Conservation (phyloP, 2,113 vertebrate genomes). For the Gobio gobio region DNA sequence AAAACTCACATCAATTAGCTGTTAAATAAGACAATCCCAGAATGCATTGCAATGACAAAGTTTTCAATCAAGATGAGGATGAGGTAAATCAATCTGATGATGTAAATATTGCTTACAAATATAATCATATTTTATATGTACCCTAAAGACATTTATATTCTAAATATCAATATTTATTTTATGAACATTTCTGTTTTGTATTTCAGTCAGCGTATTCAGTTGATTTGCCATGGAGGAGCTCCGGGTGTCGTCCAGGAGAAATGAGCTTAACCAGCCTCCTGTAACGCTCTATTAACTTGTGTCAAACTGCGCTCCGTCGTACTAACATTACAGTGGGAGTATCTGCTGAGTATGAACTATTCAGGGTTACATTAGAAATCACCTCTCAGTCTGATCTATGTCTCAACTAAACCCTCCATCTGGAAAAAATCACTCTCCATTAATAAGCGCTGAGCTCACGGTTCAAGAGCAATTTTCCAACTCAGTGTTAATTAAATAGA, state of each 20-base stretch:
- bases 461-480: slow-evolving; percentile 50
- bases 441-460: slow-evolving; percentile 45
- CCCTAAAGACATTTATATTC: background rate
- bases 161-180: background rate
- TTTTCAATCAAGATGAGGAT: background rate
- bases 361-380: slow-evolving; percentile 54
- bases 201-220: background rate
- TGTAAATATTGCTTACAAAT: background rate
- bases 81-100: background rate
- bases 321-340: slow-evolving; percentile 22
- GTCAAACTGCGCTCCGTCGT: slow-evolving; percentile 35
- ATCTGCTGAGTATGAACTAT: slow-evolving; percentile 60
- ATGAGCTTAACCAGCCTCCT: slow-evolving; percentile 7
- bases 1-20: too few species aligned
- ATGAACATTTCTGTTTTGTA: background rate
- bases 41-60: background rate
- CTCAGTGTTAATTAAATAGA: slow-evolving; percentile 55
- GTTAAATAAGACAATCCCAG: background rate
- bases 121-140: background rate
- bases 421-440: slow-evolving; percentile 46
- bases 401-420: slow-evolving; percentile 55
- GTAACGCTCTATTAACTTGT: slow-evolving; percentile 1
- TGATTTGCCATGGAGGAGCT: slow-evolving; percentile 1
- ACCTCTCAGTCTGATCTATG: slow-evolving; percentile 56
- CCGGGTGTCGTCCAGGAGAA: background rate